Percentiles rank a stretch among this genome's conserved stretches.
Evolutionary conservation across 2,113 vertebrate species (phyloP).

Genomic region (Actenoides lindsayi): DNA sequence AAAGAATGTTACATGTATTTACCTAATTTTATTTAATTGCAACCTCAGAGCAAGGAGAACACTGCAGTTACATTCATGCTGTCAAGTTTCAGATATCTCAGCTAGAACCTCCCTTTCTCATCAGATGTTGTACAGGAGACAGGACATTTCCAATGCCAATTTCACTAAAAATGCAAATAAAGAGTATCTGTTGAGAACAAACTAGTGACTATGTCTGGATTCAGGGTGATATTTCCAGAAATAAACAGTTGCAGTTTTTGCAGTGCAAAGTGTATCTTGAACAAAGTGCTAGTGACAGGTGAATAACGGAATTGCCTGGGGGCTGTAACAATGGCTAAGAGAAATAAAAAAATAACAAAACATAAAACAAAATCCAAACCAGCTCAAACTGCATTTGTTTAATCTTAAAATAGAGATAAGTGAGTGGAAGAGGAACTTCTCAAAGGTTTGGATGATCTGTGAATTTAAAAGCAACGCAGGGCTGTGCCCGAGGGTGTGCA

Average conservation of each 20-base stretch:
- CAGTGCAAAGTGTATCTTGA: background rate
- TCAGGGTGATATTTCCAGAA: background rate
- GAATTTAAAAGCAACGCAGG: background rate
- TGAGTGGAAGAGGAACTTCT: background rate
- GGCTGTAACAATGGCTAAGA: background rate
- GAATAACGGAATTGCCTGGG: background rate
- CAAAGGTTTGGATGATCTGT: background rate
- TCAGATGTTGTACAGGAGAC: background rate
- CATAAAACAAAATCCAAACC: background rate
- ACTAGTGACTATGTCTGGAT: background rate
- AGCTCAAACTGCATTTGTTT: background rate
- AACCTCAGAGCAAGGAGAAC: background rate
- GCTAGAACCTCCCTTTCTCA: background rate
- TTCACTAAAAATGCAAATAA: background rate
- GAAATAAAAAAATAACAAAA: background rate
- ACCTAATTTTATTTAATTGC: background rate
- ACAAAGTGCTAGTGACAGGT: background rate
- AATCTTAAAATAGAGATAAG: background rate
- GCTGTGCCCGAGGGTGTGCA: background rate
- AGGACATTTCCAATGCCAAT: background rate
- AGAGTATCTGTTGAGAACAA: background rate
- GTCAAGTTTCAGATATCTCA: background rate
- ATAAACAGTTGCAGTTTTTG: background rate
- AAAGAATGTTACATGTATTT: background rate
- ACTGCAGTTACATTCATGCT: background rate